phyloP scores from a whole-genome alignment of 2,797 vertebrate genomes.

The Champsocephalus gunnari region DNA sequence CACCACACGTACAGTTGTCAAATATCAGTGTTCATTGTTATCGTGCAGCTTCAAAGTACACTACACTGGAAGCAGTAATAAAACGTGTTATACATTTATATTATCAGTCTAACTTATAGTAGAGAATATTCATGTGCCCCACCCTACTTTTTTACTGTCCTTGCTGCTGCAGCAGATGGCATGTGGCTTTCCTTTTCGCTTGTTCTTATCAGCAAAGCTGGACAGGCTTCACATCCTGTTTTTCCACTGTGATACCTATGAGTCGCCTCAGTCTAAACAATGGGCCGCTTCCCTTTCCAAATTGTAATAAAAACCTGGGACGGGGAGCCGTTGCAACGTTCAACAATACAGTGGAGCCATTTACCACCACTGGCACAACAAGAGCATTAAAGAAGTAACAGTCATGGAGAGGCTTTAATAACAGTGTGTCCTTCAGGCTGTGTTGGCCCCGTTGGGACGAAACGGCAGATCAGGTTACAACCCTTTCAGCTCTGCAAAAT shows the following conservation, averaged over 20 bases:
- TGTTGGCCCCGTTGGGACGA: conserved; percentile 36
- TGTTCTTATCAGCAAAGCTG: conserved; percentile 32
- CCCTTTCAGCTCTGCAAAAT: conserved; percentile 31
- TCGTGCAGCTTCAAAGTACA: conserved; percentile 4
- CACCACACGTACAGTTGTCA: conserved; percentile 27
- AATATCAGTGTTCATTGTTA: conserved; percentile 20
- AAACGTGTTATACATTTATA: neutral
- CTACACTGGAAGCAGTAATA: conserved; percentile 15
- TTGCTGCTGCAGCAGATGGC: conserved; percentile 37
- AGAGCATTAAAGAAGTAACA: conserved; percentile 17
- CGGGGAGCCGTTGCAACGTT: conserved; percentile 22
- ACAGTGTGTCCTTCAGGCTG: conserved; percentile 37
- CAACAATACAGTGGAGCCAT: conserved; percentile 56
- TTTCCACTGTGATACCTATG: conserved; percentile 57
- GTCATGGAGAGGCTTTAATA: conserved; percentile 9
- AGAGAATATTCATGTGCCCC: neutral
- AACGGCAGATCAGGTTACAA: conserved; percentile 54
- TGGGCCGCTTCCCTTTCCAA: conserved; percentile 60
- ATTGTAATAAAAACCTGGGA: conserved; percentile 47
- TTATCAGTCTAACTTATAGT: neutral
- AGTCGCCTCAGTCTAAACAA: conserved; percentile 67
- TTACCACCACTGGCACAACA: conserved; percentile 9
- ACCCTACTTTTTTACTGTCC: conserved; percentile 18
- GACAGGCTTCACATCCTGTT: conserved; percentile 69
- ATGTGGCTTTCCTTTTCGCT: conserved; percentile 45